Evolutionary conservation across 1,140 invertebrate species (phyloP), one percentile per base, ranked within the genome.

Genomic region (Leguminivora glycinivorella): DNA sequence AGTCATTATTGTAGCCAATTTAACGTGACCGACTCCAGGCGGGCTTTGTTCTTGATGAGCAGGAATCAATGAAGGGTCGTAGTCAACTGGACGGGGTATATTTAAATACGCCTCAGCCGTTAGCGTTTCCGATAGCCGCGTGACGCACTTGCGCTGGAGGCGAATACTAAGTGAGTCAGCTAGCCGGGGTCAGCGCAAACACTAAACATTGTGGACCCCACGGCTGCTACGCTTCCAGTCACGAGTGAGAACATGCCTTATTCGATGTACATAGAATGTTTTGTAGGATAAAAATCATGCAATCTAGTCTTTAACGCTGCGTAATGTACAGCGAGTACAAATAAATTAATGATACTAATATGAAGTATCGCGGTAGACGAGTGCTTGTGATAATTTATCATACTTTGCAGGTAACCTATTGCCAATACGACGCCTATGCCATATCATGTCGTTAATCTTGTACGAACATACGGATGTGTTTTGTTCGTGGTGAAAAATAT

Each of bases 111-210:
- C 72, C 79, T 78, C 74, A 72, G 83, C 76, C 81, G 84, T 88
- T 84, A 85, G 83, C 80, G 88, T 87, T 90, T 90, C 88, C 88
- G 85, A 89, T 90, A 87, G 85, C 70, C 78, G 75, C 76, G 83
- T 88, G 85, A 90, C 85, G 84, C 83, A 83, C 78, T 68, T 68
- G 70, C 67, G 80, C 81, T 81, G 74, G 75, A 72, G 74, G 72
- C 81, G 85, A 85, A 90, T 89, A 84, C 75, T 71, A 88, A 88
- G 78, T 85, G 80, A 86, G 71, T 84, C 84, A 85, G 25, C 25
- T 63, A 29, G 58, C 58, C 26, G 58, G 25, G 58, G 58, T 63
- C 58, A 63, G 26, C 58, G 14, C 25, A 29, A 29, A 26, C 25
- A 31, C 58, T 58, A 58, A 63, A 29, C 58, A 29, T 63, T 29